phyloP scores from a whole-genome alignment of 2,797 vertebrate species.

The Melanitta fusca region DNA sequence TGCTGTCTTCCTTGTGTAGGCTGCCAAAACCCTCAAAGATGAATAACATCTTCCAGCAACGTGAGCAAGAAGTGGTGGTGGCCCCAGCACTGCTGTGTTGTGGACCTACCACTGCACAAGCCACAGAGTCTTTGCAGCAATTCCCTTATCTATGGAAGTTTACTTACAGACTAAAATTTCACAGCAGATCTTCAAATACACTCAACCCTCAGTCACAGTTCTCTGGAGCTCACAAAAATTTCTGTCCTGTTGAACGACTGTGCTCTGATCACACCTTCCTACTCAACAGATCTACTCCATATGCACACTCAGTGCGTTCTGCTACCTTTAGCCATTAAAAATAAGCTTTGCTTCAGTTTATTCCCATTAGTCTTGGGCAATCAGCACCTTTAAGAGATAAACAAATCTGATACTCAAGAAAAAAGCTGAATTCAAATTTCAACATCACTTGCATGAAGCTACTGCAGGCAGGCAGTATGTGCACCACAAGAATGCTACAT shows the following conservation, averaged over 20 bases:
- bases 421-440: background rate
- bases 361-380: conserved; percentile 19
- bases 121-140: background rate
- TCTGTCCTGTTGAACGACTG: conserved; percentile 36
- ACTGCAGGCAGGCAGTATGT: background rate
- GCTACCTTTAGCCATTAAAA: conserved; percentile 59
- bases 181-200: conserved; percentile 55
- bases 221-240: conserved; percentile 20
- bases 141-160: background rate
- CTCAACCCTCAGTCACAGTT: conserved; percentile 22
- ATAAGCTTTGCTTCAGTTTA: conserved; percentile 33
- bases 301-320: conserved; percentile 23
- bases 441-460: background rate
- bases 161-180: background rate
- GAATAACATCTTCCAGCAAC: background rate
- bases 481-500: background rate
- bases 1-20: background rate
- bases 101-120: background rate
- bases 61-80: background rate
- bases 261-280: conserved; percentile 67
- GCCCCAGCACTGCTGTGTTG: background rate
- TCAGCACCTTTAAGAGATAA: background rate
- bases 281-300: conserved; percentile 70
- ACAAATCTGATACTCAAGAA: background rate
- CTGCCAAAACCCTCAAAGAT: background rate